These are phyloP conservation scores for Nyctibius grandis DNA, from an alignment of 2,797 vertebrate genomes.

Conservation along the genomic window DNA sequence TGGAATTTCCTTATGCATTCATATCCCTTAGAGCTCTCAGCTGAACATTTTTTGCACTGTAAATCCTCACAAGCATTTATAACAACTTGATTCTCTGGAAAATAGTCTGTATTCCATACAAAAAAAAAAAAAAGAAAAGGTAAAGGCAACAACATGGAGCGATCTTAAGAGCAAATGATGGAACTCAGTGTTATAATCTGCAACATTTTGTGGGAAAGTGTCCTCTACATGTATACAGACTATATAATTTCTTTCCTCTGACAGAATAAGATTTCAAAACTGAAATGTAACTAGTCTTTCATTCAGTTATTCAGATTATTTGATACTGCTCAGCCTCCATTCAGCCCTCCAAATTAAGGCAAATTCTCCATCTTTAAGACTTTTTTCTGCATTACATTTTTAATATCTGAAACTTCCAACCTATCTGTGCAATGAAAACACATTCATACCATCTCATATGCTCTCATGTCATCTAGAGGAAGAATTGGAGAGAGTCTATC, in stretches of 20 bases:
- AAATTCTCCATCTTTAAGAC: neutral
- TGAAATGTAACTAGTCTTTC: neutral
- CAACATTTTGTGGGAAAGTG: neutral
- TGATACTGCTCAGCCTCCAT: neutral
- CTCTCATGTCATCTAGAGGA: neutral
- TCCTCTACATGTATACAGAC: neutral
- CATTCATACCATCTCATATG: neutral
- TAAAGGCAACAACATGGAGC: neutral
- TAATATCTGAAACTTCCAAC: neutral
- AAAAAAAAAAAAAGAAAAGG: neutral
- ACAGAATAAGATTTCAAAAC: neutral
- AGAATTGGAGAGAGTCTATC: neutral
- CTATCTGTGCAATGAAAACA: neutral
- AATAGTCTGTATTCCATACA: neutral
- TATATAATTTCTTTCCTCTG: neutral
- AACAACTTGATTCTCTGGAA: neutral
- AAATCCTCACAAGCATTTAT: neutral
- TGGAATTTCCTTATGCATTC: slow-evolving; percentile 6
- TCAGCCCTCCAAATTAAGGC: neutral
- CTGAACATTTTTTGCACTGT: neutral
- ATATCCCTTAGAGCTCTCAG: neutral
- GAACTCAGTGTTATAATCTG: neutral
- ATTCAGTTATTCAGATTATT: neutral
- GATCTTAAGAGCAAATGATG: neutral
- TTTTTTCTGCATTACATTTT: neutral